Base-by-base conservation (phyloP, 1,140 invertebrate species). In the Drosophila dunni region DNA sequence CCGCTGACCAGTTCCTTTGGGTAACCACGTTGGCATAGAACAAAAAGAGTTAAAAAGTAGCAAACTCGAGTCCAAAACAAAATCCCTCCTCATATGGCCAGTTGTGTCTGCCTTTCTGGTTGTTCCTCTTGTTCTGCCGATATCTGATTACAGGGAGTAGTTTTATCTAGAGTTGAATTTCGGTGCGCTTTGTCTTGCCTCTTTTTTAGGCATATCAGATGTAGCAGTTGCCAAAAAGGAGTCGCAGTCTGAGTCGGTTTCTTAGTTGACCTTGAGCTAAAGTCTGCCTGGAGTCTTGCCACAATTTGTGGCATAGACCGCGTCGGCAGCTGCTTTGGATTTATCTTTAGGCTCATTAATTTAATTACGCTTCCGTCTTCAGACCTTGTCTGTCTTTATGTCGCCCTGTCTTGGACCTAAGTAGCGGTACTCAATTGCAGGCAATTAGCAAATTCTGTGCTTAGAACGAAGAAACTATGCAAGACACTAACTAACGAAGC, bases 91-190 rank as follows among this genome's bases (percentile, higher is more conserved):
- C 75, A 85, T 79, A 85, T 88, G 82, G 78, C 61, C 64, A 70
- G 63, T 68, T 50, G 40, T 51, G 62, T 64, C 53, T 62, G 61
- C 24, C 24, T 29, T 63, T 57, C 56, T 57, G 66, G n/a, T 60
- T 63, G 33, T 74, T 68, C 44, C 68, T 56, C 40, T 13, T 79
- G 68, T 73, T 70, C 42, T 46, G 78, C 62, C 68, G 53, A 83
- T 86, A 86, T 86, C 82, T 88, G 83, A 86, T 86, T 86, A 88
- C 82, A 76, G 88, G 83, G 76, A 68, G 76, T 64, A 60, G 51
- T 61, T 60, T 56, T 61, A 42, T 73, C 70, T 11, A 17, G 64
- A 44, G 63, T 67, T 53, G 29, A 51, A 46, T 67, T 73, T 67
- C 63, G 69, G 61, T 42, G 45, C 44, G 44, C 15, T 64, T 64